Conservation (phyloP, 2,113 vertebrate genomes). For the Hylia prasina region DNA sequence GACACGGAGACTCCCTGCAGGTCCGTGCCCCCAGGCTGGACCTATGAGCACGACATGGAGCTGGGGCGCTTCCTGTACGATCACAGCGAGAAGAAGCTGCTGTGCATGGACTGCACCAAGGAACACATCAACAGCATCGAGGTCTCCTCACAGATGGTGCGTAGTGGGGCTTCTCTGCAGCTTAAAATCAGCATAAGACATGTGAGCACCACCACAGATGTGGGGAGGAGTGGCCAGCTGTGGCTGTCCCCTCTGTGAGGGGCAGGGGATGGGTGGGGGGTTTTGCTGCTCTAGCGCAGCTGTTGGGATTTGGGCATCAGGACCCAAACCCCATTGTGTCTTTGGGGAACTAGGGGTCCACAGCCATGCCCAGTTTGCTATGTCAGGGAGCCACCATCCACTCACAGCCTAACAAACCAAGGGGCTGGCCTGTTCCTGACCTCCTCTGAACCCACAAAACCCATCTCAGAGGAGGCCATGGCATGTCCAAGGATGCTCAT, state of each 20-base stretch:
- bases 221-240: accelerated
- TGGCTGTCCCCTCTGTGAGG: accelerated
- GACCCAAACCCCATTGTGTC: not conserved
- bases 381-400: not conserved
- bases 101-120: conserved; percentile 80
- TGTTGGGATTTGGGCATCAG: accelerated
- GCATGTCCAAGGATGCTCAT: not conserved
- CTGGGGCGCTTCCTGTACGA: conserved; percentile 91
- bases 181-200: not conserved
- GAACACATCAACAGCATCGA: conserved; percentile 89
- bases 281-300: not conserved
- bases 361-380: not conserved
- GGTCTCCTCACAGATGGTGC: conserved; percentile 85
- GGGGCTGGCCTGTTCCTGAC: not conserved
- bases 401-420: accelerated
- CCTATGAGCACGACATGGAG: conserved; percentile 89
- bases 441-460: not conserved
- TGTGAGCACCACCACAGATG: accelerated
- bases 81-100: conserved; percentile 83
- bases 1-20: conserved; percentile 53
- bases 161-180: not conserved
- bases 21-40: conserved; percentile 87
- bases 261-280: not conserved
- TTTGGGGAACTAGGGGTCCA: not conserved
- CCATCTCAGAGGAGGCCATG: not conserved